phyloP scores from a whole-genome alignment of 2,888 invertebrate species.

The Myathropa florea region DNA sequence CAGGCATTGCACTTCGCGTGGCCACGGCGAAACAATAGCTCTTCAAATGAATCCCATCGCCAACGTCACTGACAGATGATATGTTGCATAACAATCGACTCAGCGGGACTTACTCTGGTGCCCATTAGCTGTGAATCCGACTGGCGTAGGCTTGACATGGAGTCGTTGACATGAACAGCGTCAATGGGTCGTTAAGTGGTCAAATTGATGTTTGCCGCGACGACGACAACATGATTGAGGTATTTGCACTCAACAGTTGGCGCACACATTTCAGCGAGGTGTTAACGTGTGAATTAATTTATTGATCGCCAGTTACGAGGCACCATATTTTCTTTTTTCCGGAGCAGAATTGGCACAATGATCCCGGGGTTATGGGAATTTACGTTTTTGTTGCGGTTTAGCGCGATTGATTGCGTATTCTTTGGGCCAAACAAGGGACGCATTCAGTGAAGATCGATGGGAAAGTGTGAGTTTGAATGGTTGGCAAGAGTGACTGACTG shows the following conservation, averaged over 20 bases:
- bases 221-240: neutral
- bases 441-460: neutral
- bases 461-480: neutral
- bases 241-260: neutral
- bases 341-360: neutral
- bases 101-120: slow-evolving; percentile 28
- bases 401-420: neutral
- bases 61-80: slow-evolving; percentile 30
- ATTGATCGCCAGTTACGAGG: neutral
- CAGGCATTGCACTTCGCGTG: slow-evolving; percentile 50
- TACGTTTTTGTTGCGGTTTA: slow-evolving; percentile 2
- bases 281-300: slow-evolving; percentile 32
- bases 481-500: neutral
- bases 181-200: slow-evolving; percentile 25
- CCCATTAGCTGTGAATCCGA: slow-evolving; percentile 10
- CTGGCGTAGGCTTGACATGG: neutral
- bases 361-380: neutral
- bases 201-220: neutral
- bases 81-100: slow-evolving; percentile 63
- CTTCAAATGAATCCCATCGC: slow-evolving; percentile 21
- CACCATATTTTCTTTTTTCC: no score
- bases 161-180: slow-evolving; percentile 34
- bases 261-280: neutral
- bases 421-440: neutral
- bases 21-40: slow-evolving; percentile 47